Evolutionary conservation across 2,888 invertebrate species (phyloP).

Genomic region (Tenthredo distinguenda): DNA sequence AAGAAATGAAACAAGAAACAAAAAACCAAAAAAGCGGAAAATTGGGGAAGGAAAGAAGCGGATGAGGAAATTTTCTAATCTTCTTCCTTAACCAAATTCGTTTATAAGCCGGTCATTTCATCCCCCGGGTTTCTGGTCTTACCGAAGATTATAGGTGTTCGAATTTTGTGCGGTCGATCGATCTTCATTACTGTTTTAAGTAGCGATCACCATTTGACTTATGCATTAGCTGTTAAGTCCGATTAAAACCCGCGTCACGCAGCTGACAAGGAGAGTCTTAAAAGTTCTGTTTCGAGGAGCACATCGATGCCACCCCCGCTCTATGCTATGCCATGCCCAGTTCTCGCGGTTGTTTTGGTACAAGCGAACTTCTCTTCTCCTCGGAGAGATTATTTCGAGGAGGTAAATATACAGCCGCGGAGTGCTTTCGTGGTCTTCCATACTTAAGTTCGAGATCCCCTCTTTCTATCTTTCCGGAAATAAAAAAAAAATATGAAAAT

Average conservation of each 20-base stretch:
- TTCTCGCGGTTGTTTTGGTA: slow-evolving; percentile 16
- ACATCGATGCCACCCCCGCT: neutral
- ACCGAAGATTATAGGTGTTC: neutral
- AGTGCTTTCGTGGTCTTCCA: slow-evolving; percentile 37
- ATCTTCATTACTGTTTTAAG: slow-evolving; percentile 45
- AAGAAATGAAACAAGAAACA: neutral
- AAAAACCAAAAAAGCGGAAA: neutral
- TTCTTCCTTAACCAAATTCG: neutral
- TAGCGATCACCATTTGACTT: slow-evolving; percentile 43
- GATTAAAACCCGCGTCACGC: slow-evolving; percentile 44
- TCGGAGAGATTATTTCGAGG: slow-evolving; percentile 35
- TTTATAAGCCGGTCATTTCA: neutral
- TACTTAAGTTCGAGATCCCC: neutral
- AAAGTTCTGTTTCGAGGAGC: slow-evolving; percentile 24
- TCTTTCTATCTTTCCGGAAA: neutral
- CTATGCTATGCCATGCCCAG: neutral
- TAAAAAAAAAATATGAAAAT: neutral
- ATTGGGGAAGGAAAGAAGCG: neutral
- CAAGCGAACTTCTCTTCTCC: slow-evolving; percentile 11
- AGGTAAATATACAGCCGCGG: neutral
- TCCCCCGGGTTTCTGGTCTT: neutral
- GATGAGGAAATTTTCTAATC: neutral
- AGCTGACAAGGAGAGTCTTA: slow-evolving; percentile 30
- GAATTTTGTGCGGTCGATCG: slow-evolving; percentile 14
- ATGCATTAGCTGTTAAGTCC: slow-evolving; percentile 34